Conservation (phyloP, 2,888 invertebrate species). For the Rhingia rostrata region DNA sequence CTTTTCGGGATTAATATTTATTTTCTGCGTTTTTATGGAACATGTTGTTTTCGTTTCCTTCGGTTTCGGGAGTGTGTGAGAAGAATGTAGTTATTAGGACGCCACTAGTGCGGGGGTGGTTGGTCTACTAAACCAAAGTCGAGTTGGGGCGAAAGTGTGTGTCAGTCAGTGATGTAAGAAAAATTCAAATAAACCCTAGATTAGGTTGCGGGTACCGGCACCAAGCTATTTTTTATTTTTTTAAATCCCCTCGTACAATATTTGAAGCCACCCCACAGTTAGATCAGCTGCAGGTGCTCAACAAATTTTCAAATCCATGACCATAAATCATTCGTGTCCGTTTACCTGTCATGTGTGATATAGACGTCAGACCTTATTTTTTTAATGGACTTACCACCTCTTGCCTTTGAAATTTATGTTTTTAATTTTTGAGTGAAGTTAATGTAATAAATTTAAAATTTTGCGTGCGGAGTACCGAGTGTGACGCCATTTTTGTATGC, state of each 20-base stretch:
- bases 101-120: conserved; percentile 23
- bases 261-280: neutral
- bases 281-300: conserved; percentile 17
- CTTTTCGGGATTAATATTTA: neutral
- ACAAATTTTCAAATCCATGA: conserved; percentile 12
- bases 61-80: conserved; percentile 12
- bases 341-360: conserved; percentile 53
- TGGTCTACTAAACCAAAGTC: conserved; percentile 13
- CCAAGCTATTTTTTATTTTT: neutral
- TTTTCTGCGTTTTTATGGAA: conserved; percentile 21
- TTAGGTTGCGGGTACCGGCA: conserved; percentile 18
- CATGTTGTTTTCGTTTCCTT: conserved; percentile 27
- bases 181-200: conserved; percentile 10
- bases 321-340: conserved; percentile 49
- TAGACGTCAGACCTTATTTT: neutral
- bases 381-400: conserved; percentile 8
- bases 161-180: conserved; percentile 25
- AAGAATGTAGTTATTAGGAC: conserved; percentile 17
- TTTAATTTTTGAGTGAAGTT: conserved; percentile 42
- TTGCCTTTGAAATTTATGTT: conserved; percentile 10
- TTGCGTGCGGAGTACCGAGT: conserved; percentile 9
- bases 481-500: conserved; percentile 44
- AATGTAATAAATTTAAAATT: conserved; percentile 58
- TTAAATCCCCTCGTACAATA: conserved; percentile 1
- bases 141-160: neutral